These are phyloP conservation scores for Oxytorus armatus DNA, from an alignment of 2,888 invertebrate species.

Conservation along the genomic window DNA sequence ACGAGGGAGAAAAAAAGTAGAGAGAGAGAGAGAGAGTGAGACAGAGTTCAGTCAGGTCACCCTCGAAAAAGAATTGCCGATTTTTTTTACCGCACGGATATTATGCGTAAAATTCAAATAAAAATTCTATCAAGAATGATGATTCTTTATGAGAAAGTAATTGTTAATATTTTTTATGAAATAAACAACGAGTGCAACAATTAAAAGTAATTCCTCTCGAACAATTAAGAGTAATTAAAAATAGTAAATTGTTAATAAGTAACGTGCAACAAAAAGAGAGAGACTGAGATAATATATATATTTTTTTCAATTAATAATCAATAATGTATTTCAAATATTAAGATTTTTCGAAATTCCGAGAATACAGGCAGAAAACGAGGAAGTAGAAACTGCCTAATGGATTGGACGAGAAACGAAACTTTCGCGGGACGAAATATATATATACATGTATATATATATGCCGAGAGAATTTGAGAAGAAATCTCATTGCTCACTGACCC, in stretches of 20 bases:
- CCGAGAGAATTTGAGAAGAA: neutral
- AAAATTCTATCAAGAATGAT: no score
- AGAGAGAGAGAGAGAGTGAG: constrained; percentile 1
- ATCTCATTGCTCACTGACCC: constrained; percentile 34
- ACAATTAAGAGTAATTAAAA: no score
- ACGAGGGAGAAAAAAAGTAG: neutral
- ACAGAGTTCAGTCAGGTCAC: neutral
- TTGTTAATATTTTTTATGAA: no score
- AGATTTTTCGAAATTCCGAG: no score
- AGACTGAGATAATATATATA: no score
- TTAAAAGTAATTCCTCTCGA: neutral
- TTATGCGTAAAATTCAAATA: neutral
- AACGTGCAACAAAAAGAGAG: no score
- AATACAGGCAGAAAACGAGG: neutral
- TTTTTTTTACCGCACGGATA: neutral
- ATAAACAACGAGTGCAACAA: no score
- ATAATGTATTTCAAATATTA: neutral
- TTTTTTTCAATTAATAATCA: no score
- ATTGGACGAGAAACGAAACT: neutral
- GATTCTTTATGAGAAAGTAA: no score
- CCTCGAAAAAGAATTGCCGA: neutral
- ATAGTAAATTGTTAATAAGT: no score
- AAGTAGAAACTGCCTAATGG: neutral
- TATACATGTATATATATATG: no score
- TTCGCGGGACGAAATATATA: neutral